Evolutionary conservation across 64 coral and sea anemone genomes (phyloP).

Genomic region (Stylophora pistillata): DNA sequence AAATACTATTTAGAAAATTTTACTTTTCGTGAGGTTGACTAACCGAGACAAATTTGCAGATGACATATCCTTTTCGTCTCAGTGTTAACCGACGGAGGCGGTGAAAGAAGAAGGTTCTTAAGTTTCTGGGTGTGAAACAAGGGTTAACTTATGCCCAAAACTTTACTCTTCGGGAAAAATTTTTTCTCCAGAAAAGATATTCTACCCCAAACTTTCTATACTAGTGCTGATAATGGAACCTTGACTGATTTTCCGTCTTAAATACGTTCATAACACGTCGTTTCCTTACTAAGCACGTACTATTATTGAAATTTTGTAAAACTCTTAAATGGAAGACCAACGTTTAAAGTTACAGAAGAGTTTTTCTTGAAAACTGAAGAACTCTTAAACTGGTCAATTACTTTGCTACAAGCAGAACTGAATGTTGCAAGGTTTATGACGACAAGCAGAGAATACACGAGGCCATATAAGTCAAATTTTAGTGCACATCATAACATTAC

Average conservation of each 20-base stretch:
- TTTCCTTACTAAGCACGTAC: not conserved
- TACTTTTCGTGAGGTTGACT: constrained; percentile 15
- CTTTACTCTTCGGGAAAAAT: not conserved
- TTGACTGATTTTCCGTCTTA: not conserved
- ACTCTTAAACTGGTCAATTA: no score
- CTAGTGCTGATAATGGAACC: not conserved
- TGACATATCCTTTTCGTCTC: constrained; percentile 30
- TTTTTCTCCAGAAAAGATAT: not conserved
- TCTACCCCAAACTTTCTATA: not conserved
- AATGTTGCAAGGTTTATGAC: no score
- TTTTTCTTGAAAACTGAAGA: no score
- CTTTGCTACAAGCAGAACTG: no score
- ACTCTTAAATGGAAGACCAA: no score
- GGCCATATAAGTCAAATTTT: no score
- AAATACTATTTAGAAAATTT: not conserved
- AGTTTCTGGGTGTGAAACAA: constrained; percentile 24
- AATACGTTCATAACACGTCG: not conserved
- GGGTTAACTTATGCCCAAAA: constrained; percentile 1
- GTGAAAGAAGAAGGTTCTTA: not conserved
- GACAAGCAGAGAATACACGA: no score
- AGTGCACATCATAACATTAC: no score
- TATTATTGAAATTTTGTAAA: not conserved
- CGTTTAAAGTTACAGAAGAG: no score
- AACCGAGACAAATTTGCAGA: not conserved
- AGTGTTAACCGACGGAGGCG: constrained; percentile 1